These are phyloP conservation scores for Scotopteryx bipunctaria DNA, from an alignment of 2,888 invertebrate genomes.

Conservation along the genomic window DNA sequence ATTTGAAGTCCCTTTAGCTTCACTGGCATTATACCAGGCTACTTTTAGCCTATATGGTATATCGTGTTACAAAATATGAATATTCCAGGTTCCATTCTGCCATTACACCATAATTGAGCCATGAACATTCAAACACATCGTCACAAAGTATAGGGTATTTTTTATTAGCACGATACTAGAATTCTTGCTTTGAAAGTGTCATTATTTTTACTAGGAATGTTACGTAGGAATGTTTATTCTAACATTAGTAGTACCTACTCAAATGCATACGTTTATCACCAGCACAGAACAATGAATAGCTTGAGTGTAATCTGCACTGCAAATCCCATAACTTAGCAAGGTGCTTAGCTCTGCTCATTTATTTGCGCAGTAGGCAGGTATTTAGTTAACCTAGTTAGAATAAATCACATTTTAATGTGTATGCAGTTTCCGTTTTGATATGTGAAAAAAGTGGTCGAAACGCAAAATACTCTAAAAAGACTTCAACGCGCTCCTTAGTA, in stretches of 20 bases:
- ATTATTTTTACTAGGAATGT: too few species aligned
- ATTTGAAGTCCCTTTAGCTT: too few species aligned
- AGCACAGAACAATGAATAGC: constrained; percentile 15
- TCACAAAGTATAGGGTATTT: too few species aligned
- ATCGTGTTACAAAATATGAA: too few species aligned
- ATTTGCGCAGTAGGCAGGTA: constrained; percentile 22
- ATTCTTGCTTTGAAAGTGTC: too few species aligned
- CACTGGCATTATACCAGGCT: too few species aligned
- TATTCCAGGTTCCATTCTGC: too few species aligned
- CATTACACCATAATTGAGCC: too few species aligned
- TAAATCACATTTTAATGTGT: background rate
- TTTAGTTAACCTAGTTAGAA: constrained; percentile 26
- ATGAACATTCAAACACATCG: too few species aligned
- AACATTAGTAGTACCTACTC: background rate
- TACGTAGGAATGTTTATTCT: background rate
- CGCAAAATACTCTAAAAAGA: constrained; percentile 4
- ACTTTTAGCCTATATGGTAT: too few species aligned
- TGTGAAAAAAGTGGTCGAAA: background rate
- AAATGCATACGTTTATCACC: background rate
- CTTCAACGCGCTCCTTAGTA: constrained; percentile 7
- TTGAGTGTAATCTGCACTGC: constrained; percentile 5
- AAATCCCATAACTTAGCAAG: constrained; percentile 23
- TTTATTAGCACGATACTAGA: too few species aligned
- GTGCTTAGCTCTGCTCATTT: constrained; percentile 25
- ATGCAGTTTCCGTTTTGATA: background rate